Conservation (phyloP, 2,888 invertebrate species). For the Chymomyza caudatula region DNA sequence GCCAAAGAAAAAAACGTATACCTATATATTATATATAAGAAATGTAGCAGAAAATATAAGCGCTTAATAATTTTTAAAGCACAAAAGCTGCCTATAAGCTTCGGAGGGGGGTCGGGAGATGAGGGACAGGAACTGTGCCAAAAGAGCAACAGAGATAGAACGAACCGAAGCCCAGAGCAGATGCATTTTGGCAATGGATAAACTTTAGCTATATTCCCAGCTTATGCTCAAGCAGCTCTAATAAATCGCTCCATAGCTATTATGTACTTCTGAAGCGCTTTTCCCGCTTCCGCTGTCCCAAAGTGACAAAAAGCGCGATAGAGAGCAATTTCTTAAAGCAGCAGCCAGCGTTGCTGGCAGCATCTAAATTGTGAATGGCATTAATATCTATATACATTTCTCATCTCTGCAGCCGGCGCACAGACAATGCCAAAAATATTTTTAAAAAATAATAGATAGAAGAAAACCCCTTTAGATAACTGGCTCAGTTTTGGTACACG, state of each 20-base stretch:
- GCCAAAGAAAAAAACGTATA: neutral
- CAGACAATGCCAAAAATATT: conserved; percentile 51
- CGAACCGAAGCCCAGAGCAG: too few species aligned
- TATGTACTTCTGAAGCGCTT: neutral
- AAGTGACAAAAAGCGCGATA: neutral
- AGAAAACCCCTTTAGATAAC: neutral
- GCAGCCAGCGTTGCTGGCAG: neutral
- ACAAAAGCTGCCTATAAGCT: neutral
- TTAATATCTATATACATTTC: conserved; percentile 60
- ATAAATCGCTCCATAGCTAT: neutral
- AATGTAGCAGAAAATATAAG: neutral
- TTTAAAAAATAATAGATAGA: neutral
- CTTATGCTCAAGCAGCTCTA: neutral
- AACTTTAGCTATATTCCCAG: neutral
- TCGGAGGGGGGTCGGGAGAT: too few species aligned
- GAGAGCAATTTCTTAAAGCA: neutral
- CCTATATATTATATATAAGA: neutral
- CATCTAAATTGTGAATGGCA: conserved; percentile 13
- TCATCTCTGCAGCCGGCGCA: conserved; percentile 34
- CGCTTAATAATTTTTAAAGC: neutral
- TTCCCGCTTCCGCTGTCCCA: neutral
- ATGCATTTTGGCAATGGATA: neutral
- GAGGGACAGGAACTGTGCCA: too few species aligned
- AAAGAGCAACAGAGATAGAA: neutral
- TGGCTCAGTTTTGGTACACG: neutral